phyloP scores from a whole-genome alignment of 2,888 invertebrate genomes.

The Philereme transversata region DNA sequence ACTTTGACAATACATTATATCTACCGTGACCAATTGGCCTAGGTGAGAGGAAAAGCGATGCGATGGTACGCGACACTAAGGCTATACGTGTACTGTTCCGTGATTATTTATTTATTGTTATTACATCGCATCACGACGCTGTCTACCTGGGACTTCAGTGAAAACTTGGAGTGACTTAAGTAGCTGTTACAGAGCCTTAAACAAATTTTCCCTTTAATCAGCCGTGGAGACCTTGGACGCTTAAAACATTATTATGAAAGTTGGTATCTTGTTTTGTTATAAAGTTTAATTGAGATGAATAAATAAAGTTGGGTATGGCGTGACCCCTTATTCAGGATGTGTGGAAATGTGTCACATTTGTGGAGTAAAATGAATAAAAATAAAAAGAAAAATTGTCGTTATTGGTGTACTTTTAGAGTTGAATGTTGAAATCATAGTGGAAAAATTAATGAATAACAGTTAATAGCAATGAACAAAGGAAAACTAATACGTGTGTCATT shows the following conservation, averaged over 20 bases:
- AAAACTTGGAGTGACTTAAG: slow-evolving; percentile 48
- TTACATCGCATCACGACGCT: slow-evolving; percentile 2
- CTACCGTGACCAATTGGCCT: slow-evolving; percentile 46
- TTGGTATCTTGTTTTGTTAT: slow-evolving; percentile 46
- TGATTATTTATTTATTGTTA: neutral
- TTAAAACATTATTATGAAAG: slow-evolving; percentile 60
- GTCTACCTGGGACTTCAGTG: slow-evolving; percentile 1
- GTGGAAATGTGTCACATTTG: slow-evolving; percentile 17
- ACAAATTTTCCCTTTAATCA: slow-evolving; percentile 61
- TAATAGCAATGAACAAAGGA: no score
- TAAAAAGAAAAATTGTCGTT: no score
- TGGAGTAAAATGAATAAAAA: slow-evolving; percentile 10
- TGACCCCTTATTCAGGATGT: slow-evolving; percentile 1
- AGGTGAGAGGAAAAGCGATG: neutral
- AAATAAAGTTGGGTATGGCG: slow-evolving; percentile 16
- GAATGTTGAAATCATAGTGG: no score
- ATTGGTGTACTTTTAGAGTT: no score
- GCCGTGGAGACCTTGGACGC: slow-evolving; percentile 46
- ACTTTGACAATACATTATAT: slow-evolving; percentile 72
- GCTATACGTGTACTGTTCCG: neutral
- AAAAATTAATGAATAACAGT: no score
- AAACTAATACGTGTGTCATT: no score
- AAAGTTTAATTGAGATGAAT: slow-evolving; percentile 47
- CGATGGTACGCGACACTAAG: neutral
- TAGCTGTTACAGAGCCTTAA: slow-evolving; percentile 56